Conservation (phyloP, 2,113 vertebrate genomes). For the Dipodomys spectabilis region DNA sequence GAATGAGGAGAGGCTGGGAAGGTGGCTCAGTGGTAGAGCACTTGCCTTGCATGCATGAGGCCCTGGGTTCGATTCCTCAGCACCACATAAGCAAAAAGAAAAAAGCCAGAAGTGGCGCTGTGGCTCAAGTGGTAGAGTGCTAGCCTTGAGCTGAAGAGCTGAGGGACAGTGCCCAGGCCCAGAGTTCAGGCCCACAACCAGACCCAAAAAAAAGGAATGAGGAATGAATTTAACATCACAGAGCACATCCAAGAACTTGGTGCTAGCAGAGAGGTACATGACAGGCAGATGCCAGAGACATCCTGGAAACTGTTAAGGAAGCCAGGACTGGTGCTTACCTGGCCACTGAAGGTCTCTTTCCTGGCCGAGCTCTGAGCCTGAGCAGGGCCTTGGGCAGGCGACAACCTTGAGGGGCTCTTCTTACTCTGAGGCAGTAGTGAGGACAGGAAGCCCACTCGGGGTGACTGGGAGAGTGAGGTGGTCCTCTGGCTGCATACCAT, state of each 20-base stretch:
- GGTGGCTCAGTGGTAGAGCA: too few relatives aligned
- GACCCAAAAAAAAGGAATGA: neutral
- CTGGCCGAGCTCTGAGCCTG: constrained; percentile 88
- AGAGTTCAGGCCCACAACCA: too few relatives aligned
- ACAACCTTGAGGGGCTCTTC: constrained; percentile 87
- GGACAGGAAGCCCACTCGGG: constrained; percentile 92
- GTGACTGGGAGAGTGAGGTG: constrained; percentile 88
- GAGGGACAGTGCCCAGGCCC: too few relatives aligned
- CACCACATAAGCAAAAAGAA: too few relatives aligned
- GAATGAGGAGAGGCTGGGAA: neutral
- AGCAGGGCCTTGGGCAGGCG: constrained; percentile 83
- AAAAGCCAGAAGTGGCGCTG: too few relatives aligned
- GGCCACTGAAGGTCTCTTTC: constrained; percentile 88
- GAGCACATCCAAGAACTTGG: neutral
- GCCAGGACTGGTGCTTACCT: constrained; percentile 84
- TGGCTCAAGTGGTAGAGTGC: too few relatives aligned
- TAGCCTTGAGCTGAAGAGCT: too few relatives aligned
- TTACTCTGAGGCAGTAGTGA: constrained; percentile 94
- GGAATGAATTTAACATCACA: neutral
- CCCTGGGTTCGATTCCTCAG: too few relatives aligned
- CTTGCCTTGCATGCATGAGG: too few relatives aligned
- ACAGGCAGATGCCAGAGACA: neutral
- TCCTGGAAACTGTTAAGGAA: neutral
- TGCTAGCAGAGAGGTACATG: too few relatives aligned
- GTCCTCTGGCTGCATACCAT: constrained; percentile 93